phyloP scores from a whole-genome alignment of 2,113 vertebrate species.

The Jacana jacana region DNA sequence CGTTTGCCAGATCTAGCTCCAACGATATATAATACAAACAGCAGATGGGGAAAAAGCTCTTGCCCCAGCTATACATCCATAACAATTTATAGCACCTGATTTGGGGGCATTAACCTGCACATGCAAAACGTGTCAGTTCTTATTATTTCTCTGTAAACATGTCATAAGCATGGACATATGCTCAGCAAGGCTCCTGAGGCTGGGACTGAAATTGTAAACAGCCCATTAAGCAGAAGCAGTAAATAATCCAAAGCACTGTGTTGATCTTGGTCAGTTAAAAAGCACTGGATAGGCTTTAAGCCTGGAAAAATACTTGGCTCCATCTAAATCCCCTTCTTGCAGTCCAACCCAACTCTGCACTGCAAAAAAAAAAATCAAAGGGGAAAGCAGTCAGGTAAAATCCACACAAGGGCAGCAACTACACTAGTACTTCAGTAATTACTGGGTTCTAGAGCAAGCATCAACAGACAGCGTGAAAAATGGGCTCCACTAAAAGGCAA shows the following conservation, averaged over 20 bases:
- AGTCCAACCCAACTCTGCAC: neutral
- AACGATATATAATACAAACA: neutral
- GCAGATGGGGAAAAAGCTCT: neutral
- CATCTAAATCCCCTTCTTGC: neutral
- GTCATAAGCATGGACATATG: conserved; percentile 35
- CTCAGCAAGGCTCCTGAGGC: neutral
- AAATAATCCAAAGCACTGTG: neutral
- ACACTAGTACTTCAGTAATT: neutral
- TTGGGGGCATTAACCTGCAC: conserved; percentile 17
- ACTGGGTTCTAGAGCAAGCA: neutral
- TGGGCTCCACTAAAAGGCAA: neutral
- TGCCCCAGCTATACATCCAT: neutral
- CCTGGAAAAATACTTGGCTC: neutral
- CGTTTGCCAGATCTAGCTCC: neutral
- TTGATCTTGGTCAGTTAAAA: conserved; percentile 36
- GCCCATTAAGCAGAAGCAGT: conserved; percentile 43
- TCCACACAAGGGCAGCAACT: neutral
- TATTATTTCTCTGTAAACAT: conserved; percentile 44
- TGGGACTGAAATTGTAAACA: conserved; percentile 17
- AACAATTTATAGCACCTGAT: conserved; percentile 30
- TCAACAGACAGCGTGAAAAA: neutral
- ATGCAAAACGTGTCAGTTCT: conserved; percentile 1
- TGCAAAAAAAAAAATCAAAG: neutral
- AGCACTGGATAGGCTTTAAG: neutral
- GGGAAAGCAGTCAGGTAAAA: neutral